Evolutionary conservation across 2,113 vertebrate genomes (phyloP).

Genomic region (Melanocharis versteri): DNA sequence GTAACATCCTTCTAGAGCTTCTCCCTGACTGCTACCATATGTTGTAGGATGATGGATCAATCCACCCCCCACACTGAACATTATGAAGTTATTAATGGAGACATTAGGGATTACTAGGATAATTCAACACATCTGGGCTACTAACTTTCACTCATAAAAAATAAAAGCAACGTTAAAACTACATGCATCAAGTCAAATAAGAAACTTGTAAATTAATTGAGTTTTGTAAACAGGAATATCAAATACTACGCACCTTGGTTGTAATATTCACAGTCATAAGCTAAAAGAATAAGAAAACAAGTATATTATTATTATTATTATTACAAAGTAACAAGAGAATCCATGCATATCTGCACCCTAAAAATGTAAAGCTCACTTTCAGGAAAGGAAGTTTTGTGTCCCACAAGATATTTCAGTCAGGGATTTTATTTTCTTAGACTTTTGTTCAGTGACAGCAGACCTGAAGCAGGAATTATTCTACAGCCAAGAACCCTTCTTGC

Average conservation of each 20-base stretch:
- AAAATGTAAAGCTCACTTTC: not conserved
- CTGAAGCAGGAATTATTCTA: not conserved
- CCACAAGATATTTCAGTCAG: not conserved
- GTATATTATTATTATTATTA: not conserved
- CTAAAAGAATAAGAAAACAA: constrained; percentile 74
- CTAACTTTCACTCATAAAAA: not conserved
- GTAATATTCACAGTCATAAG: constrained; percentile 95
- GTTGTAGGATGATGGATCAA: not conserved
- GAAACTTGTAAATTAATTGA: not conserved
- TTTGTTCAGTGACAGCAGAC: not conserved
- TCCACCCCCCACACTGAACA: not conserved
- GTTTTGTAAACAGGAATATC: not conserved
- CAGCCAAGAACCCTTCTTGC: not conserved
- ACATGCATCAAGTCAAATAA: not conserved
- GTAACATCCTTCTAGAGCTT: not conserved
- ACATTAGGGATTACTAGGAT: not conserved
- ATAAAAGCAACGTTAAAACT: not conserved
- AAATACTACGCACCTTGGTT: constrained; percentile 86
- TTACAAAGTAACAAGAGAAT: not conserved
- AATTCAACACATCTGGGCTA: not conserved
- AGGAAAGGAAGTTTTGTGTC: not conserved
- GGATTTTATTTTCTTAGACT: not conserved
- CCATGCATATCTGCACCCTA: not conserved
- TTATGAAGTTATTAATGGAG: not conserved
- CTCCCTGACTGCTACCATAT: not conserved